Base-by-base conservation (phyloP, 2,888 invertebrate genomes). In the Dexiosoma caninum region DNA sequence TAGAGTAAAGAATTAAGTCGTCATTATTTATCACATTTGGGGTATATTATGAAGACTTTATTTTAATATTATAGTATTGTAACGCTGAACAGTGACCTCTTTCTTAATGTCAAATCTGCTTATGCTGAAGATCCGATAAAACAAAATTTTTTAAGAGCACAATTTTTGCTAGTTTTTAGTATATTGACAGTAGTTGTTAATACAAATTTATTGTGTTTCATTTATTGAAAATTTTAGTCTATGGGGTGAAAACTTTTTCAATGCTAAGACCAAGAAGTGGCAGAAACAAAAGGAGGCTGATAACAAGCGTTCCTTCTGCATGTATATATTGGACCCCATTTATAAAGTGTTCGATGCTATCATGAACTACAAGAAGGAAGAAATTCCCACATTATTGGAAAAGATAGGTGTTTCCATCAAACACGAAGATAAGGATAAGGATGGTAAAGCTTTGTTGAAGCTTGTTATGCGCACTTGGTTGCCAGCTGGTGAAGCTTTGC, bases 191-290 rank as follows among this genome's bases (percentile, higher is more conserved):
- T 9, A 5, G 30, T 1, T 30, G 8, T 14, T 51, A 27, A 14
- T 8, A 35, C 19, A 46, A 46, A 46, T 1, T 3, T n/a, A 10
- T 49, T 23, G 8, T 16, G 1, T 16, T 12, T 53, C 1, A 35
- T 72, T 66, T 32, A 6, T 10, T 49, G 44, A 7, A 27, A 64
- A 49, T 70, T 70, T 40, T 74, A 90, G 90, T 89, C 92, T 97
- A 78, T 99, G 99, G 99, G 99, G 99, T 88, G 99, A 99, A 91
- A 98, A 98, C 91, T 99, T 98, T 94, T 99, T 98, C 93, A 98
- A 98, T 86, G 92, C 95, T 82, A 95, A 96, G 89, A 97, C 98
- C 83, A 99, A 98, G 95, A 99, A 99, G 91, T 99, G 99, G 99
- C 93, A 95, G 72, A 97, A 97, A 91, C 95, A 95, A 90, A 96